Evolutionary conservation across 2,888 invertebrate genomes (phyloP), one percentile per base, ranked within the genome.

Genomic region (Chalcis sispes): DNA sequence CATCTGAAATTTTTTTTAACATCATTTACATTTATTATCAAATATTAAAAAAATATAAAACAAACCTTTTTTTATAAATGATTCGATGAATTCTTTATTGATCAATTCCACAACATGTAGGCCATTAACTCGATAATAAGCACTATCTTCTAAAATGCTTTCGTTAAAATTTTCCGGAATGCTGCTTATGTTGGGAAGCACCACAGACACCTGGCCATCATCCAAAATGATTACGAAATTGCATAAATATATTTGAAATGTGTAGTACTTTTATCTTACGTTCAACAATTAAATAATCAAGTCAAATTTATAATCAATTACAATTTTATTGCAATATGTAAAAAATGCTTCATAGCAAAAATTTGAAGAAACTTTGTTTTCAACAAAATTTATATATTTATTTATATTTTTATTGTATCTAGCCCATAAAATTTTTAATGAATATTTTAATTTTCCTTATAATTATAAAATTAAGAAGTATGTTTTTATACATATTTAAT

Each of bases 61-160:
- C 69, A 52, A 48, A 91, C 92, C 92, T 89, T 89, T 89, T 81
- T 90, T 90, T 10, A 92, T 85, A 85, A 92, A 92, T 79, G 89
- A 90, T 75, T 90, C 89, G 54, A 92, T 87, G 83, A 92, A 92
- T 71, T 89, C 87, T 74, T 86, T 85, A 54, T 89, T 85, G 54
- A 91, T 80, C 23, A 92, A 83, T 80, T 90, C 90, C 54, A 83
- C 84, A n/a, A 90, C 81, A 67, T 85, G 85, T 13, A 92, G 80
- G 72, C 87, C 84, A 59, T 85, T 82, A 65, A 92, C 81, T 85
- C 89, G 90, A 83, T 92, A 92, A 85, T 91, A 92, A 81, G 91
- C 90, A 81, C 88, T 90, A 82, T 91, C 91, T 65, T 89, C 86
- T 32, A 85, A 83, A 72, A 91, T 79, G 71, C 85, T 82, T 72